These are phyloP conservation scores for Lysandra bellargus DNA, from an alignment of 2,888 invertebrate species.

Conservation along the genomic window DNA sequence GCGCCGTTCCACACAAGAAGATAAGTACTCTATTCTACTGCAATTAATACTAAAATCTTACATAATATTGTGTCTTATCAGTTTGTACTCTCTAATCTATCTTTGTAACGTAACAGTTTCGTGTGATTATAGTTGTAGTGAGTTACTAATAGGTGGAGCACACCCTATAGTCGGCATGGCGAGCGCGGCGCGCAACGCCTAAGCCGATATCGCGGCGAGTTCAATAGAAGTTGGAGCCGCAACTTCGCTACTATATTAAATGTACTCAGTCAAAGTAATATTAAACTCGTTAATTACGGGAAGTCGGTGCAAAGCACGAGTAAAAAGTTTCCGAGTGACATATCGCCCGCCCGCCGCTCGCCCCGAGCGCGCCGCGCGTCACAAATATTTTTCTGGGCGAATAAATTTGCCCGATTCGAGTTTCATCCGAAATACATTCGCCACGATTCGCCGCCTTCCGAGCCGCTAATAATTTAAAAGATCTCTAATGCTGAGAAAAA, in stretches of 20 bases:
- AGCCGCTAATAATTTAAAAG: conserved; percentile 33
- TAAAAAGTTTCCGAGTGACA: background rate
- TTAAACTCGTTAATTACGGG: background rate
- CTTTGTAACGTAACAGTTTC: background rate
- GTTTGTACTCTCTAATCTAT: background rate
- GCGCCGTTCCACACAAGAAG: background rate
- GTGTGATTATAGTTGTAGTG: background rate
- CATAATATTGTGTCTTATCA: background rate
- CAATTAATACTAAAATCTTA: no score
- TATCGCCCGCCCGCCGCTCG: background rate
- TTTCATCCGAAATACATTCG: conserved; percentile 12
- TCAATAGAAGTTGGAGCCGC: background rate
- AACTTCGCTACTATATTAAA: conserved; percentile 6
- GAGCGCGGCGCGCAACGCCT: background rate
- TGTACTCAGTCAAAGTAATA: background rate
- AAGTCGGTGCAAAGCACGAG: background rate
- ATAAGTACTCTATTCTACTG: background rate
- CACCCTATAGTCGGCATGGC: no score
- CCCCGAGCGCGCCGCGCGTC: background rate
- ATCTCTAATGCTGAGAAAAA: conserved; percentile 22
- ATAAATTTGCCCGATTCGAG: background rate
- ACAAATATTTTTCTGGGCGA: conserved; percentile 13
- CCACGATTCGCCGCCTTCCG: background rate
- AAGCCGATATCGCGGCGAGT: background rate
- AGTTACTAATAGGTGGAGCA: background rate